Evolutionary conservation across 2,797 vertebrate genomes (phyloP).

Genomic region (Mus caroli): DNA sequence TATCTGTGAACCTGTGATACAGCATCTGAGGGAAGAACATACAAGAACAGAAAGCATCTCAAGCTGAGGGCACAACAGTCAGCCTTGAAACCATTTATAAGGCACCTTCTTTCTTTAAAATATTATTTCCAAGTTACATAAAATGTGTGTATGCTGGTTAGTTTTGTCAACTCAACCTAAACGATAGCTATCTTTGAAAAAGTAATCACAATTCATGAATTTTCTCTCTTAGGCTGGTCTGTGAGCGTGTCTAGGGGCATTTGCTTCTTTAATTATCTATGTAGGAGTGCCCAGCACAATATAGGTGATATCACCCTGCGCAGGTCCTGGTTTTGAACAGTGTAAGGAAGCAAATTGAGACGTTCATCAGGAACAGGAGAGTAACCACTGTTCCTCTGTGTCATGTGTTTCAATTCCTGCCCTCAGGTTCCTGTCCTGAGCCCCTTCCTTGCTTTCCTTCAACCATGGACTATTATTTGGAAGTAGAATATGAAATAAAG

Average conservation of each 20-base stretch:
- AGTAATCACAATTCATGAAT: not conserved
- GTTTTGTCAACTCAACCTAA: too few species aligned
- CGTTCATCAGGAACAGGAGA: not conserved
- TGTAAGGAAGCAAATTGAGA: not conserved
- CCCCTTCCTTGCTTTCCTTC: not conserved
- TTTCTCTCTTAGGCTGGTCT: not conserved
- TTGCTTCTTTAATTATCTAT: not conserved
- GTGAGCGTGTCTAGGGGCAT: not conserved
- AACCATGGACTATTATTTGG: not conserved
- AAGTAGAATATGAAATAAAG: not conserved
- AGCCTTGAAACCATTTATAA: not conserved
- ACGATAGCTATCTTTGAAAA: too few species aligned
- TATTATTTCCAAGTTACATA: slow-evolving; percentile 63
- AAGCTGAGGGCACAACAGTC: not conserved
- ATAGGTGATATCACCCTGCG: not conserved
- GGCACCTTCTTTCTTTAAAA: not conserved
- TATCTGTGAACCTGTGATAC: not conserved
- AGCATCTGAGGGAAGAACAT: not conserved
- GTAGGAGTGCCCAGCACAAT: too few species aligned
- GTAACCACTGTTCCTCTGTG: too few species aligned
- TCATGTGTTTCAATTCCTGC: not conserved
- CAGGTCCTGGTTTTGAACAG: not conserved
- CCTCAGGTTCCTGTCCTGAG: not conserved
- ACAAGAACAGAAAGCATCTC: not conserved
- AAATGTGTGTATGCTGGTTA: not conserved